Base-by-base conservation (phyloP, 2,113 vertebrate species). In the Cololabis saira region DNA sequence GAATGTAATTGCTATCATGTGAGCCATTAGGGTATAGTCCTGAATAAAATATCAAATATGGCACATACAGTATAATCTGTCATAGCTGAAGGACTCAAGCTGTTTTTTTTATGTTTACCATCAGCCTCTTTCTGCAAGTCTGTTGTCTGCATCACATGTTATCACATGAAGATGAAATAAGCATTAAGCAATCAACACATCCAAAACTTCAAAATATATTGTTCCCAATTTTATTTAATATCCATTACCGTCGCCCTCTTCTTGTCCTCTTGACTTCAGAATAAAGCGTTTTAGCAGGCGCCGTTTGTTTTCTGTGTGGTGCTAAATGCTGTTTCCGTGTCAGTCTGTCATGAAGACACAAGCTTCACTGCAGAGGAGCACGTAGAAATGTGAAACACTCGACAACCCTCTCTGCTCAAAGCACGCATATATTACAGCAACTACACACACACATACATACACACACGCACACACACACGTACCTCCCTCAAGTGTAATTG, bases 361-460 rank as follows among this genome's bases (percentile, higher is more conserved):
- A 67, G 65, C 66, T 54, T 55, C 61, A 14, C 19, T 66, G 58
- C 50, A 67, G 66, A 61, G 49, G 6, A 71, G 33, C 48, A 10
- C 22, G 54, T 57, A 70, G 22, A 70, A 71, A 82, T 74, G 65
- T 76, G 57, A 72, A 61, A 68, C 75, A 69, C 74, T 76, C 37
- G 33, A 79, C 58, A 49, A n/a, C 40, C 50, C 44, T 73, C 60
- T 56, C 42, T 30, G 60, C 19, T 52, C 61, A 49, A 61, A 65
- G 9, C 64, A 60, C 1, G 3, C 53, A 75, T 82, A 69, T 64
- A 86, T 71, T 71, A 66, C 41, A 63, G 67, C 53, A 44, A 76
- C 55, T 48, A 18, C 61, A 56, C 54, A 48, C 41, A 55, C 30
- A 19, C 27, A 17, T 1, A n/a, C 41, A 65, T 37, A 40, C 44